Evolutionary conservation across 2,797 vertebrate species (phyloP).

Genomic region (Gymnopithys bicolor): DNA sequence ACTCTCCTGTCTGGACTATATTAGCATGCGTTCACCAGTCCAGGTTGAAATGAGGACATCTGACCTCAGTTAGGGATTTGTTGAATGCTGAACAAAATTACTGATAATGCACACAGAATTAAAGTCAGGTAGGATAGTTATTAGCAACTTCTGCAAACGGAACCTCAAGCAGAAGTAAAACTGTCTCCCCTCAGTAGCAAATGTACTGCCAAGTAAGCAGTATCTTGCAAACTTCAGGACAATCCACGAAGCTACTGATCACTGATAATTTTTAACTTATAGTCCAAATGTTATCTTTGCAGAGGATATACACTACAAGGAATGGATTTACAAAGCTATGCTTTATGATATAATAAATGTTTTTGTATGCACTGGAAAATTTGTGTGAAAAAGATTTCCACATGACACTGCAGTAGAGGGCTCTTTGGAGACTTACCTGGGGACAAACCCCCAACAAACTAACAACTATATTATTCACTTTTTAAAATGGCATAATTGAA

Average conservation of each 20-base stretch:
- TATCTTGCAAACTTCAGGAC: not conserved
- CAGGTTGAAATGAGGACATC: not conserved
- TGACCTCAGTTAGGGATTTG: not conserved
- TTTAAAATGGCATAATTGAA: not conserved
- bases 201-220: not conserved
- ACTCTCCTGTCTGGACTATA: not conserved
- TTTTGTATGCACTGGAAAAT: not conserved
- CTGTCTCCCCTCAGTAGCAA: not conserved
- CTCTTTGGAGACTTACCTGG: not conserved
- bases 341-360: not conserved
- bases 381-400: not conserved
- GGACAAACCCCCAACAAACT: no score
- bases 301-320: not conserved
- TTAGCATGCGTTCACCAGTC: not conserved
- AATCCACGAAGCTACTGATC: conserved; percentile 1
- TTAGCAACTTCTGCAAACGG: not conserved
- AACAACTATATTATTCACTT: not conserved
- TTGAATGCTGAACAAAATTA: not conserved
- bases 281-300: not conserved
- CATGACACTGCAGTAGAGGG: not conserved
- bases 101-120: not conserved
- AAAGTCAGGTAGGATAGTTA: not conserved
- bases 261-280: conserved; percentile 21
- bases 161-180: not conserved
- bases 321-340: not conserved